These are phyloP conservation scores for Melipona beecheii DNA, from an alignment of 2,888 invertebrate species.

Conservation along the genomic window DNA sequence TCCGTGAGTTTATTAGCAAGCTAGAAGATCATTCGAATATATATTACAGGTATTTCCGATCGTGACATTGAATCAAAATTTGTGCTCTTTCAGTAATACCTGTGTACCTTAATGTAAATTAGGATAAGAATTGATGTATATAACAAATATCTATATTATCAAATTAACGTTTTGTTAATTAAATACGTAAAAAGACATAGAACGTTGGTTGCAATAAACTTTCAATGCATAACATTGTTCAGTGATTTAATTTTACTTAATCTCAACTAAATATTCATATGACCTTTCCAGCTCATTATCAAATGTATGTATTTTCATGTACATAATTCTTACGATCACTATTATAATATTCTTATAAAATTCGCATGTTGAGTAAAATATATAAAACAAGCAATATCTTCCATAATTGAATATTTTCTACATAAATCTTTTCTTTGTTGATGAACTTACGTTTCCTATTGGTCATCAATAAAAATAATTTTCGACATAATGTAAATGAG, in stretches of 20 bases:
- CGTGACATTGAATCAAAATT: constrained; percentile 24
- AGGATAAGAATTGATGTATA: constrained; percentile 10
- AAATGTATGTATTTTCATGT: constrained; percentile 39
- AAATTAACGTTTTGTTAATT: constrained; percentile 27
- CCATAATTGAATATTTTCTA: constrained; percentile 11
- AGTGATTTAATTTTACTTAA: constrained; percentile 28
- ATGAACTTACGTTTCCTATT: constrained; percentile 5
- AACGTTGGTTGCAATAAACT: constrained; percentile 27
- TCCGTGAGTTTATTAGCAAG: constrained; percentile 41
- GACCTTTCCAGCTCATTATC: constrained; percentile 48
- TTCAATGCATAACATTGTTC: constrained; percentile 6
- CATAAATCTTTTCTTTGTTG: neutral
- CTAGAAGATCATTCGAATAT: constrained; percentile 61
- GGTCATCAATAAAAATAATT: constrained; percentile 13
- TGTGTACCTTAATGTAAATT: constrained; percentile 28
- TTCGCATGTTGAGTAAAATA: constrained; percentile 29
- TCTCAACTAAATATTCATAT: constrained; percentile 51
- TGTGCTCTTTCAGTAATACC: constrained; percentile 27
- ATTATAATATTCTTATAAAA: constrained; percentile 42
- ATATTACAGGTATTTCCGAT: constrained; percentile 31
- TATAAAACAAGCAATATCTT: constrained; percentile 22
- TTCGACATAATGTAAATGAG: constrained; percentile 18
- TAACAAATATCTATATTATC: constrained; percentile 7
- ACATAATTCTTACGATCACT: constrained; percentile 16
- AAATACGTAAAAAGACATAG: constrained; percentile 32